Percentiles rank a stretch among this genome's conserved stretches.
Conservation (phyloP, 2,113 vertebrate genomes). For the Gallinago jamesoni region DNA sequence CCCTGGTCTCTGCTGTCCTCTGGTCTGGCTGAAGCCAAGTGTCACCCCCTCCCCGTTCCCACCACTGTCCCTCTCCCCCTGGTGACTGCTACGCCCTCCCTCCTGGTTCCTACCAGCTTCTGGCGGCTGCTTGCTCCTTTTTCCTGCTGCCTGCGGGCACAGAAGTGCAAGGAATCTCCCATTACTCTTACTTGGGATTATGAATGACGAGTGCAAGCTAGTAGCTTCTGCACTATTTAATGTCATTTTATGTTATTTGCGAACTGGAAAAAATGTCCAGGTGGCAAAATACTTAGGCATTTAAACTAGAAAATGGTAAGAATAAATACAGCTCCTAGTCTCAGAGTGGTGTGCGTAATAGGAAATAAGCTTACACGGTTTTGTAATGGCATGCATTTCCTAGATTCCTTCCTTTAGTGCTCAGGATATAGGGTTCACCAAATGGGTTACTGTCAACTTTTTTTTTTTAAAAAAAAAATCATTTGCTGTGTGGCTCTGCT, state of each 20-base stretch:
- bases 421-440: background rate
- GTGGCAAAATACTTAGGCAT: background rate
- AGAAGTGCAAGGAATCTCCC: background rate
- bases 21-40: background rate
- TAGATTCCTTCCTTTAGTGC: background rate
- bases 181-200: background rate
- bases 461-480: background rate
- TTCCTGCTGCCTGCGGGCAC: fast-evolving
- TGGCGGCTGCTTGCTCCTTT: background rate
- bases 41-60: fast-evolving
- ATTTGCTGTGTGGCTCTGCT: background rate
- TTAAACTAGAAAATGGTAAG: background rate
- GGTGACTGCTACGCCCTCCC: fast-evolving
- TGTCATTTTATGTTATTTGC: background rate
- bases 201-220: background rate
- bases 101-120: background rate
- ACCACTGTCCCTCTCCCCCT: background rate
- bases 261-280: background rate
- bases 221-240: background rate
- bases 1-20: background rate
- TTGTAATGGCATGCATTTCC: background rate
- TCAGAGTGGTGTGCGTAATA: background rate
- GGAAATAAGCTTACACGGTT: background rate
- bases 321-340: background rate
- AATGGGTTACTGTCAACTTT: background rate